These are phyloP conservation scores for Misgurnus anguillicaudatus DNA, from an alignment of 2,113 vertebrate species.

Conservation along the genomic window DNA sequence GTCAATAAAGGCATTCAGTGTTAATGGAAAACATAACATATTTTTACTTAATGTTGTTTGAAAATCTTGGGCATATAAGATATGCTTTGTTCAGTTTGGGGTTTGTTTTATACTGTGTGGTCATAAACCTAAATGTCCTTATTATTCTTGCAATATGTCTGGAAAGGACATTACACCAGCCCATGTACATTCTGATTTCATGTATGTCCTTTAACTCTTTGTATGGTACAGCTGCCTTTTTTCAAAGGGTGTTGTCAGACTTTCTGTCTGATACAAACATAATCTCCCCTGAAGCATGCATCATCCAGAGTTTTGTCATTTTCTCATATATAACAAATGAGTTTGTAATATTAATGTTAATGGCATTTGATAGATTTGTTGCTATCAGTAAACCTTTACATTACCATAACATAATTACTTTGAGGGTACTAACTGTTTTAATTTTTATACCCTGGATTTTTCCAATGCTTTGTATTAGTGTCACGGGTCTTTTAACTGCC, in stretches of 20 bases:
- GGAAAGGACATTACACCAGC: slow-evolving; percentile 50
- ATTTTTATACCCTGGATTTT: slow-evolving; percentile 49
- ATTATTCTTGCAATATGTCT: slow-evolving; percentile 4
- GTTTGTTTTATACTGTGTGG: neutral
- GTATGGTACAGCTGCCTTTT: slow-evolving; percentile 70
- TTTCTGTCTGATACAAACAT: slow-evolving; percentile 61
- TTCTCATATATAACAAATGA: slow-evolving; percentile 72
- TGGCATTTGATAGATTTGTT: no score
- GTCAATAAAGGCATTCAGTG: no score
- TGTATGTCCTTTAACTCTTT: slow-evolving; percentile 71
- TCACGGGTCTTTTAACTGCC: slow-evolving; percentile 56
- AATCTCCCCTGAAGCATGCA: slow-evolving; percentile 64
- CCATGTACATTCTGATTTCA: slow-evolving; percentile 74
- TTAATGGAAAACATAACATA: slow-evolving; percentile 8
- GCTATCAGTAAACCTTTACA: slow-evolving; percentile 73
- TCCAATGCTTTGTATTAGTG: slow-evolving; percentile 56
- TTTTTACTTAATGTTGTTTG: slow-evolving; percentile 37
- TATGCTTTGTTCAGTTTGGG: slow-evolving; percentile 20
- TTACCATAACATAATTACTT: slow-evolving; percentile 69
- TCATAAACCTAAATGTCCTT: slow-evolving; percentile 7
- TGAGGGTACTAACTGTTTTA: slow-evolving; percentile 22
- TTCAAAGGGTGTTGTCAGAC: slow-evolving; percentile 66
- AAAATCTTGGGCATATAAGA: slow-evolving; percentile 21
- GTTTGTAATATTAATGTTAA: slow-evolving; percentile 63
- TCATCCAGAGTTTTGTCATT: slow-evolving; percentile 70